A percentile compares a stretch with the other conserved stretches of the same genome.
Evolutionary conservation across 2,888 invertebrate genomes (phyloP).

Genomic region (Perdita meconis): DNA sequence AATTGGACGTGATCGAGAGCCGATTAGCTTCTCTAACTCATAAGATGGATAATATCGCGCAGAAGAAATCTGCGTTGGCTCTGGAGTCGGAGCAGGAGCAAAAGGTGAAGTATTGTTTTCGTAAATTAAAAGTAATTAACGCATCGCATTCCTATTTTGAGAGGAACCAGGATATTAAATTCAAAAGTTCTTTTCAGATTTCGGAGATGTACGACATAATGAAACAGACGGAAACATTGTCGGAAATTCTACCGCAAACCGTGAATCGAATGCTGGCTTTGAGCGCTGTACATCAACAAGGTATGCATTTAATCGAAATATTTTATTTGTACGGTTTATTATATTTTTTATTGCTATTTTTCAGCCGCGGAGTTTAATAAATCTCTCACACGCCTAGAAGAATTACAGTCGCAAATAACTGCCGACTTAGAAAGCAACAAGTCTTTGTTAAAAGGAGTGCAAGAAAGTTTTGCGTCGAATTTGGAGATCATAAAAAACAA

Average conservation of each 20-base stretch:
- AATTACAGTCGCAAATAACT: slow-evolving; percentile 90
- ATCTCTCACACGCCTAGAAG: slow-evolving; percentile 92
- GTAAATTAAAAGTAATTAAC: background rate
- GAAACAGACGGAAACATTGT: slow-evolving; percentile 93
- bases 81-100: slow-evolving; percentile 88
- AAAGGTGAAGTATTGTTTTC: slow-evolving; percentile 85
- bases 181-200: slow-evolving; percentile 85
- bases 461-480: slow-evolving; percentile 92
- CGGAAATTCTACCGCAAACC: slow-evolving; percentile 91
- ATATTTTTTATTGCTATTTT: slow-evolving; percentile 41
- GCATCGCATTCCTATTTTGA: too few species aligned
- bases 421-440: slow-evolving; percentile 92
- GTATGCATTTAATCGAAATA: slow-evolving; percentile 84
- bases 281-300: slow-evolving; percentile 95
- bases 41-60: slow-evolving; percentile 90
- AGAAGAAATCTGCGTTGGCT: slow-evolving; percentile 85
- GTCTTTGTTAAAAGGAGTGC: slow-evolving; percentile 90
- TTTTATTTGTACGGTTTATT: slow-evolving; percentile 36
- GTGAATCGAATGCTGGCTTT: slow-evolving; percentile 94
- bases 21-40: slow-evolving; percentile 90
- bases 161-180: slow-evolving; percentile 31
- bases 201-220: slow-evolving; percentile 94
- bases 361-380: slow-evolving; percentile 94
- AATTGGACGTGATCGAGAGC: slow-evolving; percentile 94
- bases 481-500: slow-evolving; percentile 91